Evolutionary conservation across 2,113 vertebrate species (phyloP).

Genomic region (Hypomesus transpacificus): DNA sequence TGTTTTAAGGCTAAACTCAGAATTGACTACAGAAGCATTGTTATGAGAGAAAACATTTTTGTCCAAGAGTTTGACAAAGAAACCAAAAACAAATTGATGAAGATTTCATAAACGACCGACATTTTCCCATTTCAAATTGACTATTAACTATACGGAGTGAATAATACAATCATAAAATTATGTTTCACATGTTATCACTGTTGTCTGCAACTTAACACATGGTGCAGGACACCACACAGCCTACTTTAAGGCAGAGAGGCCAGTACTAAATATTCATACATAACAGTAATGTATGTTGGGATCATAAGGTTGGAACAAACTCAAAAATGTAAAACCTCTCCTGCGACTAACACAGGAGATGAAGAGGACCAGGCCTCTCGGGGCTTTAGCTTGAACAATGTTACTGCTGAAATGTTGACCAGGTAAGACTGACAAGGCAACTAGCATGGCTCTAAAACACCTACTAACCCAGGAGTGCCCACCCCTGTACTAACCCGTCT

Average conservation of each 20-base stretch:
- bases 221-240: neutral
- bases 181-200: conserved; percentile 10
- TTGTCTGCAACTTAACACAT: conserved; percentile 31
- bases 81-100: neutral
- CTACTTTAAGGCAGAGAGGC: conserved; percentile 43
- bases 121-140: conserved; percentile 9
- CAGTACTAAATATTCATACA: conserved; percentile 25
- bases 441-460: no score
- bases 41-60: conserved; percentile 34
- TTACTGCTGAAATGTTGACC: no score
- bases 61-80: conserved; percentile 49
- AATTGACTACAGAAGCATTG: conserved; percentile 53
- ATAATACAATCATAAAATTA: conserved; percentile 12
- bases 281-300: no score
- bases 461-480: no score
- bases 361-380: no score
- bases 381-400: no score
- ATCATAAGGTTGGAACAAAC: no score
- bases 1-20: conserved; percentile 60
- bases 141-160: conserved; percentile 25
- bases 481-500: no score
- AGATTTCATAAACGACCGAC: conserved; percentile 2
- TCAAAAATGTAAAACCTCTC: no score
- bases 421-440: no score
- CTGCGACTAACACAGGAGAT: no score